These are phyloP conservation scores for Suillia variegata DNA, from an alignment of 2,888 invertebrate species.

Conservation along the genomic window DNA sequence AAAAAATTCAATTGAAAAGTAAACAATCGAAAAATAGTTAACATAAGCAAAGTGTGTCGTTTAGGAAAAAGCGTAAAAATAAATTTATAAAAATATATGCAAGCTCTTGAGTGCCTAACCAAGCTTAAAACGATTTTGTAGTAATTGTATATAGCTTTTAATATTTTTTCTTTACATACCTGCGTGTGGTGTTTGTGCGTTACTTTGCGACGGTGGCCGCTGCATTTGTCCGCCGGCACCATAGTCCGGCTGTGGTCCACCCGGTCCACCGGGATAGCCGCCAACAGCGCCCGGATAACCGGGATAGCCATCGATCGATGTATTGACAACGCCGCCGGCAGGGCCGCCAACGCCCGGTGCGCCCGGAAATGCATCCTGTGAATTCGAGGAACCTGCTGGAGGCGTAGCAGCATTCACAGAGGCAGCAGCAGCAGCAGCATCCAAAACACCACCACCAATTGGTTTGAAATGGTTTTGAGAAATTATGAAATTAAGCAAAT, in stretches of 20 bases:
- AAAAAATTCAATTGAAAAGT: too few relatives aligned
- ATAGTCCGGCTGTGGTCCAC: constrained; percentile 67
- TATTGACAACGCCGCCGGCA: constrained; percentile 69
- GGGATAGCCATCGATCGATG: constrained; percentile 83
- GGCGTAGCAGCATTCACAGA: constrained; percentile 30
- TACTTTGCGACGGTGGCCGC: constrained; percentile 74
- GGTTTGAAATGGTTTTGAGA: constrained; percentile 29
- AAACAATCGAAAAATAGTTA: too few relatives aligned
- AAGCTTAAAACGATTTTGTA: too few relatives aligned
- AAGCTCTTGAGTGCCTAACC: too few relatives aligned
- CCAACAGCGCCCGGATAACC: constrained; percentile 66
- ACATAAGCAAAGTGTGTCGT: too few relatives aligned
- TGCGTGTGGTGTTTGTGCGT: constrained; percentile 69
- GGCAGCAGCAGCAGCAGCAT: constrained; percentile 42
- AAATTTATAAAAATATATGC: too few relatives aligned
- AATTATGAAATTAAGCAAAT: too few relatives aligned
- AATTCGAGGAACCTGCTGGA: constrained; percentile 80
- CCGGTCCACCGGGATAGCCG: constrained; percentile 63
- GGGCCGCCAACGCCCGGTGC: too few relatives aligned
- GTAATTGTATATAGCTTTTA: too few relatives aligned
- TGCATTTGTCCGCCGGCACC: constrained; percentile 70
- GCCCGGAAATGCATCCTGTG: constrained; percentile 84
- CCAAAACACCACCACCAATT: constrained; percentile 50
- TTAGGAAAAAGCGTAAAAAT: too few relatives aligned
- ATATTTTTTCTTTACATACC: constrained; percentile 65